Percentiles rank a stretch among this genome's conserved stretches.
phyloP scores from a whole-genome alignment of 2,113 vertebrate genomes.

The Scomber colias region DNA sequence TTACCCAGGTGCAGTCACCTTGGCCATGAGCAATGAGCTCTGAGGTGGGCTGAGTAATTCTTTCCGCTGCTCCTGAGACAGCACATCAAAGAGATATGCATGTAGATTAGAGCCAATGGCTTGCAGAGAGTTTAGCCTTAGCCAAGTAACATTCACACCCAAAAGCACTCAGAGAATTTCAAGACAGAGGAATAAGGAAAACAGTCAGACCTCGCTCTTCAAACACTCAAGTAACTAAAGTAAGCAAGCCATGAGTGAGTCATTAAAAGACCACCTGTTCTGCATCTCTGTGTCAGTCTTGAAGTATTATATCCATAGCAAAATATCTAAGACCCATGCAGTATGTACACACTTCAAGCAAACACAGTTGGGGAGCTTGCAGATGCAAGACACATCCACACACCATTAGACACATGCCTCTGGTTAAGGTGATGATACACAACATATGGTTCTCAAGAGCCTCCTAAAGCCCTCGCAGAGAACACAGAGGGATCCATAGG shows the following conservation, averaged over 20 bases:
- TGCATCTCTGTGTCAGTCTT: conserved; percentile 39
- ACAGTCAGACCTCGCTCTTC: conserved; percentile 3
- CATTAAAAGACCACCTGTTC: conserved; percentile 76
- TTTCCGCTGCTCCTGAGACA: conserved; percentile 35
- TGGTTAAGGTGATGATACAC: conserved; percentile 73
- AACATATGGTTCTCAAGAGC: conserved; percentile 67
- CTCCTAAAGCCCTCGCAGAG: conserved; percentile 44
- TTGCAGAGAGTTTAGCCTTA: conserved; percentile 26
- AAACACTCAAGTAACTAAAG: conserved; percentile 28
- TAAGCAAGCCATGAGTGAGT: conserved; percentile 58
- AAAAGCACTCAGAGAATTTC: not conserved
- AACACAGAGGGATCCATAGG: conserved; percentile 33
- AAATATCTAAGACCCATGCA: conserved; percentile 46
- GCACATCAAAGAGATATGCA: conserved; percentile 65
- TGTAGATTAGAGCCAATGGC: conserved; percentile 61
- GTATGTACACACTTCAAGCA: conserved; percentile 37
- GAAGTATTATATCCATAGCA: conserved; percentile 42
- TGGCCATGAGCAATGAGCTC: conserved; percentile 54
- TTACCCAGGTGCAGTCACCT: conserved; percentile 70
- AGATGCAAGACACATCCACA: conserved; percentile 21
- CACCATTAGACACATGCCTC: conserved; percentile 67
- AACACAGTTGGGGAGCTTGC: conserved; percentile 42
- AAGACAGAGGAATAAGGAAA: not conserved
- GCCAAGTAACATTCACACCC: conserved; percentile 47
- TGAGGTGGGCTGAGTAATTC: conserved; percentile 46